These are phyloP conservation scores for Pogonomyrmex barbatus DNA, from an alignment of 1,140 invertebrate species.

Conservation along the genomic window DNA sequence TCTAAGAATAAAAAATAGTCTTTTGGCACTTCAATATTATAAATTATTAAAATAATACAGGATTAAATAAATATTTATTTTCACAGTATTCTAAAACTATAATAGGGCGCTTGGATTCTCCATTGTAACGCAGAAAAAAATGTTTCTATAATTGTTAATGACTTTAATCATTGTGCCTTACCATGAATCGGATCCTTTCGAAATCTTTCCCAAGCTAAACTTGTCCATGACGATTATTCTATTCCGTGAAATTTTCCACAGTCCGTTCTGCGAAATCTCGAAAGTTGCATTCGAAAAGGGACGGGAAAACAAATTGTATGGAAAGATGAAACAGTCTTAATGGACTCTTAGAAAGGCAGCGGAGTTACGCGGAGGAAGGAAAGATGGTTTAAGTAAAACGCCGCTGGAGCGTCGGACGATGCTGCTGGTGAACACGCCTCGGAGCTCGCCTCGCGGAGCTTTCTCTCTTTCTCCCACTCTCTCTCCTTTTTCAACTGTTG, in stretches of 20 bases:
- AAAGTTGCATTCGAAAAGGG: constrained; percentile 55
- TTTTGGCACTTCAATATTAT: background rate
- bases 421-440: background rate
- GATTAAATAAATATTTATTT: constrained; percentile 19
- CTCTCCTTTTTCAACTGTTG: constrained; percentile 57
- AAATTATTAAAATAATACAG: background rate
- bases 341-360: constrained; percentile 62
- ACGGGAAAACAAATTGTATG: constrained; percentile 74
- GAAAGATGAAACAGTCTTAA: constrained; percentile 74
- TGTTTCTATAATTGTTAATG: constrained; percentile 27
- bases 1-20: background rate
- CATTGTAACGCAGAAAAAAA: constrained; percentile 2
- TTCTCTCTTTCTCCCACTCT: constrained; percentile 3
- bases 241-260: constrained; percentile 53
- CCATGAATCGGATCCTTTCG: background rate
- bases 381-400: constrained; percentile 56
- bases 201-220: constrained; percentile 10
- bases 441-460: constrained; percentile 1
- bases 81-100: background rate
- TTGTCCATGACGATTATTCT: constrained; percentile 61
- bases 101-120: background rate
- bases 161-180: background rate
- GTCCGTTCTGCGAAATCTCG: constrained; percentile 46
- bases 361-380: constrained; percentile 62
- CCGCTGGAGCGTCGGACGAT: background rate